These are phyloP conservation scores for Myrmophylax atrothorax DNA, from an alignment of 2,113 vertebrate species.

Conservation along the genomic window DNA sequence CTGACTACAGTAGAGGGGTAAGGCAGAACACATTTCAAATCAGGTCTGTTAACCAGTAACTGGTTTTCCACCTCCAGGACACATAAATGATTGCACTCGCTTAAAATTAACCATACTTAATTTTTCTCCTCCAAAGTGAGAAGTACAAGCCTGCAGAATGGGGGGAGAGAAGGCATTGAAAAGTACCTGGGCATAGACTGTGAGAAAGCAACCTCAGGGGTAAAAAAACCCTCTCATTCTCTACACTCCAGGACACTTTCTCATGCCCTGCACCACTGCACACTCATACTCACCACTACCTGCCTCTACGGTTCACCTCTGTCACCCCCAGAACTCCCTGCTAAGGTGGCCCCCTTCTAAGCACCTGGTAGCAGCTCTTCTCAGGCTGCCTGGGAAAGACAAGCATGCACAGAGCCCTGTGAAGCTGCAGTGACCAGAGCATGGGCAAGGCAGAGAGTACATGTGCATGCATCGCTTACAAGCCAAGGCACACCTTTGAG, in stretches of 20 bases:
- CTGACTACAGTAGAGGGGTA: not conserved
- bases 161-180: not conserved
- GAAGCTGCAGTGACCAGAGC: fast-evolving
- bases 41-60: slow-evolving; percentile 46
- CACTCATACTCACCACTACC: no score
- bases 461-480: fast-evolving
- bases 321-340: fast-evolving
- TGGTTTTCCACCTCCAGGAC: slow-evolving; percentile 18
- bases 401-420: fast-evolving
- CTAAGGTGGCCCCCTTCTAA: not conserved
- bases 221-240: not conserved
- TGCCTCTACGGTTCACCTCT: fast-evolving
- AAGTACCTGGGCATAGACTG: not conserved
- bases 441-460: fast-evolving
- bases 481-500: not conserved
- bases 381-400: not conserved
- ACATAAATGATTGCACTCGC: not conserved
- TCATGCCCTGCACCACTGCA: fast-evolving
- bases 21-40: slow-evolving; percentile 17
- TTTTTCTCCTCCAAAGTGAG: not conserved
- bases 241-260: not conserved
- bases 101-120: slow-evolving; percentile 45
- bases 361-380: fast-evolving
- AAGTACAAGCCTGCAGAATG: not conserved
- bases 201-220: not conserved